Base-by-base conservation (phyloP, 2,113 vertebrate genomes). In the Nannobrachium achirus region DNA sequence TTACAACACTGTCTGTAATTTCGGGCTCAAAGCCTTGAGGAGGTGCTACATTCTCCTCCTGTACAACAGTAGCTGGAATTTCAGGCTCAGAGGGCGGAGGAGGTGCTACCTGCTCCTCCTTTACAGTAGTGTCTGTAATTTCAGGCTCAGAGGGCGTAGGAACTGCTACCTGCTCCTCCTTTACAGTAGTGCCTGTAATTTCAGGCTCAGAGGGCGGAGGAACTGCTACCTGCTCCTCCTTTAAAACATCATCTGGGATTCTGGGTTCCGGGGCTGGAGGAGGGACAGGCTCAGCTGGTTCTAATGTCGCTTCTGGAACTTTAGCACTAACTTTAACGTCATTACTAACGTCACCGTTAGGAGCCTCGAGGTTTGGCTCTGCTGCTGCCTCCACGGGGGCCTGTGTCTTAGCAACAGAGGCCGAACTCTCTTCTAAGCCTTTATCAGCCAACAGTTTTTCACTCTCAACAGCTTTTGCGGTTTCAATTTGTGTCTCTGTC, bases 351-450 rank as follows among this genome's bases (percentile, higher is more conserved):
- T 85, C 75, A 62, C 18, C 70, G 49, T 63, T 58, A 48, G n/a
- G 46, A 58, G 61, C 76, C 15, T 72, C 1, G 19, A 19, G 53
- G 62, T 74, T 75, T 73, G 73, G 61, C 69, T 78, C 63, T 9
- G 46, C 69, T 68, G 71, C 73, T 63, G 18, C 50, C 56, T 83
- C 55, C 50, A 69, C 48, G 40, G 71, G 51, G n/a, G 9, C 57
- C 59, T 55, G 7, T 64, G 61, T 60, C 59, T 82, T 33, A 5
- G 25, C 25, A 33, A 69, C 48, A 42, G 69, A 48, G n/a, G 9
- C 57, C 57, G 57, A 7, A 65, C 59, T 60, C 59, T 82, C 56
- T 44, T 88, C 79, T 78, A 72, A 71, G 71, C 55, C 65, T 75
- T 63, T 51, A 75, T 64, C 42, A 64, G 45, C 61, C 48, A 14